A percentile compares a stretch with the other conserved stretches of the same genome.
Conservation (phyloP, 2,797 vertebrate species). For the Babyrousa celebensis region DNA sequence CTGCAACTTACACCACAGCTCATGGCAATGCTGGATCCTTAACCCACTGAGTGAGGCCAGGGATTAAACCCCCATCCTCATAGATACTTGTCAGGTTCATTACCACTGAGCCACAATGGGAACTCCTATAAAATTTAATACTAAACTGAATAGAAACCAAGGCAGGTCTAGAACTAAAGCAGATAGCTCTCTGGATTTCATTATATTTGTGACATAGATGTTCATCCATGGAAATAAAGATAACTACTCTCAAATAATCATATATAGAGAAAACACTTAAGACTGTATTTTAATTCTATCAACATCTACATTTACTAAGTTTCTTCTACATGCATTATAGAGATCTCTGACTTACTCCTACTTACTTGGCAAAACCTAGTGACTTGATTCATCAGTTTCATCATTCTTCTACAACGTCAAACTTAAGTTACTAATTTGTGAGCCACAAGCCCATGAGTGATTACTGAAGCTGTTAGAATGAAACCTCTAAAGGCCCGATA, state of each 20-base stretch:
- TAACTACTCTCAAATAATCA: background rate
- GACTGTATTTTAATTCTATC: constrained; percentile 10
- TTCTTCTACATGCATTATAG: background rate
- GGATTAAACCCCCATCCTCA: too few species aligned
- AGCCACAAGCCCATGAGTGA: background rate
- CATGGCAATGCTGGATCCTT: too few species aligned
- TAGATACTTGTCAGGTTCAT: too few species aligned
- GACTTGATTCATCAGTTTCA: background rate
- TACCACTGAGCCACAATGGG: too few species aligned
- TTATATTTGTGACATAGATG: background rate
- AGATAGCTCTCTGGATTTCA: constrained; percentile 30
- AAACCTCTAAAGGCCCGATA: constrained; percentile 32
- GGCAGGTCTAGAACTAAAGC: background rate
- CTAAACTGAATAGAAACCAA: constrained; percentile 22
- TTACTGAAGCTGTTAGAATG: background rate
- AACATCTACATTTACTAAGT: background rate
- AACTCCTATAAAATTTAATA: background rate
- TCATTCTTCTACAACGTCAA: background rate
- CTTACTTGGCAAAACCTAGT: background rate
- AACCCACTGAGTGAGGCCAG: too few species aligned
- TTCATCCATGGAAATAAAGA: constrained; percentile 23
- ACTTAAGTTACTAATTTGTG: constrained; percentile 35
- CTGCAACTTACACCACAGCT: too few species aligned
- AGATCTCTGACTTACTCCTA: background rate
- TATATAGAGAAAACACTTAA: background rate